Evolutionary conservation across 2,888 invertebrate species (phyloP), one percentile per base, ranked within the genome.

Genomic region (Pheosia gnoma): DNA sequence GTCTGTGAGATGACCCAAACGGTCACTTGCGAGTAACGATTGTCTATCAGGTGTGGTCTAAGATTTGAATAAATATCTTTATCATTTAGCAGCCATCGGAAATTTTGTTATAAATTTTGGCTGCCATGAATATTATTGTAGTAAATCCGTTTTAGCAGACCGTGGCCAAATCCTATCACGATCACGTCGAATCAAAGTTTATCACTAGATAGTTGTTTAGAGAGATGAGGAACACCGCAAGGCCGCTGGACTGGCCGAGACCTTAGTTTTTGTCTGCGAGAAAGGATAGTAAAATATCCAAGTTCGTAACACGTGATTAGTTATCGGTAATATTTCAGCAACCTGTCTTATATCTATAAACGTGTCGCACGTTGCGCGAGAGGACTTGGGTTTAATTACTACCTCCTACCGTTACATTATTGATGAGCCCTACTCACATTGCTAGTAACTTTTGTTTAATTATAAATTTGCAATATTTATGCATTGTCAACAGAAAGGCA

Each of bases 401-500:
- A 41, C 41, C 5, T 8, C 3, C 25, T 25, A 25, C 25, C 25
- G 25, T 25, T 25, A 41, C 8, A 41, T 41, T 41, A 41, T 41
- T 41, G 25, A 25, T 25, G 25, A 25, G 25, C 25, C 25, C 25
- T 25, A 25, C 25, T 25, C 25, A 25, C 25, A 25, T 25, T 25
- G 25, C 25, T 25, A 25, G 25, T 25, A 25, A 25, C 8, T 41
- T 41, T 41, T 41, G 5, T 41, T 41, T 41, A 0, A 8, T 41
- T 8, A 8, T 41, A 25, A 5, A 8, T 11, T 47, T n/a, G 47
- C 11, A 11, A 47, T n/a, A 47, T 4, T 5, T n/a, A 47, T n/a
- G 47, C n/a, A n/a, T n/a, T n/a, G 11, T 62, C 56, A 62, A 78
- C 82, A 95, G 95, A 87, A 84, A 83, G 95, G 94, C 5, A 95